Conservation (phyloP, 64 coral and sea anemone species). For the Pocillopora verrucosa region DNA sequence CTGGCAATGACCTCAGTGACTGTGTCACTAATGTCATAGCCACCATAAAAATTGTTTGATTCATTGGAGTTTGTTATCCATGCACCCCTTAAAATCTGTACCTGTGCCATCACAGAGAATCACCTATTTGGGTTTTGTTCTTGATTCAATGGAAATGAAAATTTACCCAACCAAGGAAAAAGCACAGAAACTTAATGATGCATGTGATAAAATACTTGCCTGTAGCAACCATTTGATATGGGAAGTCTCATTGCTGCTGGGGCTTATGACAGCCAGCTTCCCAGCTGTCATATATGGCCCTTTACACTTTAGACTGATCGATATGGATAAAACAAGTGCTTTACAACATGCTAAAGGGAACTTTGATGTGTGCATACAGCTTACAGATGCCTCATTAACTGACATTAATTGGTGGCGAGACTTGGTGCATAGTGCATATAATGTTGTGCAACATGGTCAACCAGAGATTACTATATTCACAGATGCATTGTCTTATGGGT, state of each 20-base stretch:
- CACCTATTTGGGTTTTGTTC: constrained; percentile 33
- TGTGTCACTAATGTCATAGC: constrained; percentile 41
- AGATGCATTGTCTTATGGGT: constrained; percentile 23
- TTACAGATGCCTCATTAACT: not conserved
- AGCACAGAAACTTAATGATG: not conserved
- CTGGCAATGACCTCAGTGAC: constrained; percentile 31
- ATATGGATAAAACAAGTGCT: constrained; percentile 20
- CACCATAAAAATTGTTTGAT: constrained; percentile 49
- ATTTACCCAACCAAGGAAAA: constrained; percentile 21
- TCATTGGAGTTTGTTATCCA: constrained; percentile 37
- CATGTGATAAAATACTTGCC: not conserved
- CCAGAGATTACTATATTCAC: constrained; percentile 32
- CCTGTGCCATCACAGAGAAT: constrained; percentile 41
- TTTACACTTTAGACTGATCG: constrained; percentile 28
- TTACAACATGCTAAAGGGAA: not conserved
- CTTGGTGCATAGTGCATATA: not conserved
- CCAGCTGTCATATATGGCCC: constrained; percentile 3
- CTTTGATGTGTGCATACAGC: not conserved
- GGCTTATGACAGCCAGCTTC: not conserved
- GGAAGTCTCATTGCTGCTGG: not conserved
- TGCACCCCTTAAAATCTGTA: constrained; percentile 49
- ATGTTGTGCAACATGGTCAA: constrained; percentile 19
- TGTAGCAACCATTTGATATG: not conserved
- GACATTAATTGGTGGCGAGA: not conserved
- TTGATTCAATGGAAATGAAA: constrained; percentile 39